phyloP scores from a whole-genome alignment of 2,888 invertebrate genomes.

The Danaus chrysippus region DNA sequence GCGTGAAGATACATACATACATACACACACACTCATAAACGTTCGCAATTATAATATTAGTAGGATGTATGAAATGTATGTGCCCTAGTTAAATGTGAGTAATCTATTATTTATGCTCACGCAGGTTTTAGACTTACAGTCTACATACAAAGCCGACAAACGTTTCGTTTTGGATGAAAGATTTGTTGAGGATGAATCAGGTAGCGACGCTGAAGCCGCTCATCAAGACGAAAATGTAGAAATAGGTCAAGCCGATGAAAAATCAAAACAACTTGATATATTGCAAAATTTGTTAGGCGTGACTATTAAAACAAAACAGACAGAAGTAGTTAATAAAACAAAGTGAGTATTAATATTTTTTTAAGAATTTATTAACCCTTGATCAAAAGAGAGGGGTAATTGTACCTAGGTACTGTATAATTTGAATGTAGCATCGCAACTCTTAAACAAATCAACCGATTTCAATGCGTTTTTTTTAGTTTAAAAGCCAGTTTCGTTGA shows the following conservation, averaged over 20 bases:
- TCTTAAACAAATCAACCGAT: too few species aligned
- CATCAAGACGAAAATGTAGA: slow-evolving; percentile 69
- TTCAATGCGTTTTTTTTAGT: too few species aligned
- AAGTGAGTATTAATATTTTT: slow-evolving; percentile 48
- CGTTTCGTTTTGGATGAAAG: slow-evolving; percentile 87
- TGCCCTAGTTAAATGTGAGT: background rate
- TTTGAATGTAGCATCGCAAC: too few species aligned
- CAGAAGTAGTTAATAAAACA: slow-evolving; percentile 41
- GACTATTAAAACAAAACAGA: slow-evolving; percentile 49
- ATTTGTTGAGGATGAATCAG: slow-evolving; percentile 80
- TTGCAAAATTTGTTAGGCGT: slow-evolving; percentile 77
- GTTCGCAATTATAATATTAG: too few species aligned
- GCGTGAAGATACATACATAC: too few species aligned
- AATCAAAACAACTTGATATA: slow-evolving; percentile 75
- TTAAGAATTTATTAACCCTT: background rate
- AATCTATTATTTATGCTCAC: slow-evolving; percentile 16
- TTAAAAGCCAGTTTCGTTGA: too few species aligned
- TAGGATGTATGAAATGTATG: too few species aligned
- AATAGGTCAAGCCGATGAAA: slow-evolving; percentile 63
- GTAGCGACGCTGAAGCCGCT: slow-evolving; percentile 47
- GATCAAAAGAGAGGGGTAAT: too few species aligned
- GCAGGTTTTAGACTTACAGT: slow-evolving; percentile 85
- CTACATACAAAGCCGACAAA: slow-evolving; percentile 85
- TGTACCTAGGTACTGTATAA: too few species aligned
- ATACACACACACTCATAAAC: too few species aligned